Evolutionary conservation across 2,797 vertebrate genomes (phyloP).

Genomic region (Cynodonichthys magdalenae): DNA sequence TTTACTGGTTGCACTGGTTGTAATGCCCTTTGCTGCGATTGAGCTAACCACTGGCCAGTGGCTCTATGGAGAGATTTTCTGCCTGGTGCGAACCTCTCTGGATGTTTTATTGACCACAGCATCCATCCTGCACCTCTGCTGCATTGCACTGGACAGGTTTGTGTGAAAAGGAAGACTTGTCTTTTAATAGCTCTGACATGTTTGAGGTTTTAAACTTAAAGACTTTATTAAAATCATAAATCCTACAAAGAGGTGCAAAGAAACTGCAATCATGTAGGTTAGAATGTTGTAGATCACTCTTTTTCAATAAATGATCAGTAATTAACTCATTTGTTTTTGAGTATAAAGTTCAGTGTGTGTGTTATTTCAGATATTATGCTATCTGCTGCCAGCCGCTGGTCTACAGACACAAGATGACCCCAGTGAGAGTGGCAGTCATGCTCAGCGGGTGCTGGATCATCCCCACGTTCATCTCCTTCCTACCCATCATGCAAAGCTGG

Average conservation of each 20-base stretch:
- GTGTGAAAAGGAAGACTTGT: constrained; percentile 4
- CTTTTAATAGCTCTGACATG: not conserved
- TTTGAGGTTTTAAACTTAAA: not conserved
- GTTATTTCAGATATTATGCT: constrained; percentile 81
- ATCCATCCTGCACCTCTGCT: constrained; percentile 85
- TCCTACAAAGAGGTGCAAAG: not conserved
- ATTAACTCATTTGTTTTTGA: not conserved
- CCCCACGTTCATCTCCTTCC: constrained; percentile 85
- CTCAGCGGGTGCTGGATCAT: constrained; percentile 86
- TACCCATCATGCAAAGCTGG: constrained; percentile 89
- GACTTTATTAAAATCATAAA: not conserved
- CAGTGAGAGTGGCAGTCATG: constrained; percentile 81
- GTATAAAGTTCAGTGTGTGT: constrained; percentile 18
- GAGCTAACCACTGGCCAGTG: constrained; percentile 82
- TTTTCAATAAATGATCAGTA: too few relatives aligned
- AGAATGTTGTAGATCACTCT: not conserved
- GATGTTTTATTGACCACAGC: constrained; percentile 84
- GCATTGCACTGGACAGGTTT: constrained; percentile 85
- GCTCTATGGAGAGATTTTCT: constrained; percentile 83
- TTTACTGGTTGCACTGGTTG: constrained; percentile 81
- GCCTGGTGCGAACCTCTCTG: constrained; percentile 83
- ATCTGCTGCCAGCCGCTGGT: constrained; percentile 88
- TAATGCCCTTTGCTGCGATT: constrained; percentile 85
- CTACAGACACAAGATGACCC: constrained; percentile 88
- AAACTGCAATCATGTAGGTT: not conserved